Evolutionary conservation across 2,113 vertebrate species (phyloP).

Genomic region (Ciconia stormi): DNA sequence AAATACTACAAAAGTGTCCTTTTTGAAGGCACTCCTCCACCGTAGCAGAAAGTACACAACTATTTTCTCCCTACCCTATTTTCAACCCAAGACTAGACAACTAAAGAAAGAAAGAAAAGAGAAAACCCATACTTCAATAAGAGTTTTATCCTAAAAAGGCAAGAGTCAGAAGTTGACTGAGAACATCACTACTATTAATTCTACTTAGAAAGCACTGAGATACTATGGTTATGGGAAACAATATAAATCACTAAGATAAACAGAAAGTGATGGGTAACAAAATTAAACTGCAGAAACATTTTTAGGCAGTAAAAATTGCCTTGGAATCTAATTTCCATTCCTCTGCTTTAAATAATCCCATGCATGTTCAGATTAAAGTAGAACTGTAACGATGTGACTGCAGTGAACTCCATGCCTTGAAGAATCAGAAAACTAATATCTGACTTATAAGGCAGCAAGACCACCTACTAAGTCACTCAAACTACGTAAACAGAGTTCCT

Average conservation of each 20-base stretch:
- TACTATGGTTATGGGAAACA: background rate
- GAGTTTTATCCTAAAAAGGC: background rate
- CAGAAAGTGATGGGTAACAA: background rate
- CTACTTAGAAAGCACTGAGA: background rate
- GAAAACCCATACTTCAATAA: background rate
- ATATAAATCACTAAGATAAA: background rate
- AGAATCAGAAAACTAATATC: background rate
- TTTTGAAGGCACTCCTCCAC: background rate
- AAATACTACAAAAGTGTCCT: background rate
- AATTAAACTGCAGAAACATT: background rate
- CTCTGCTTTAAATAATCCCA: background rate
- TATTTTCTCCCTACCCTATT: background rate
- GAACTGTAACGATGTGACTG: background rate
- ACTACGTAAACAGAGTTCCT: background rate
- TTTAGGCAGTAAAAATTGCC: background rate
- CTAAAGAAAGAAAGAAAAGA: background rate
- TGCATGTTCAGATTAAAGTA: background rate
- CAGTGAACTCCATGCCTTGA: background rate
- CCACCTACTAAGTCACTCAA: background rate
- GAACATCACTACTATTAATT: background rate
- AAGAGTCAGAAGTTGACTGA: background rate
- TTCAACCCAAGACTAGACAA: background rate
- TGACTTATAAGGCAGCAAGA: background rate
- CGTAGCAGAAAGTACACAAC: background rate
- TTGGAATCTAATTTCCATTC: background rate